A percentile compares a stretch with the other conserved stretches of the same genome.
Conservation (phyloP, 1,140 invertebrate species). For the Drosophila asahinai region DNA sequence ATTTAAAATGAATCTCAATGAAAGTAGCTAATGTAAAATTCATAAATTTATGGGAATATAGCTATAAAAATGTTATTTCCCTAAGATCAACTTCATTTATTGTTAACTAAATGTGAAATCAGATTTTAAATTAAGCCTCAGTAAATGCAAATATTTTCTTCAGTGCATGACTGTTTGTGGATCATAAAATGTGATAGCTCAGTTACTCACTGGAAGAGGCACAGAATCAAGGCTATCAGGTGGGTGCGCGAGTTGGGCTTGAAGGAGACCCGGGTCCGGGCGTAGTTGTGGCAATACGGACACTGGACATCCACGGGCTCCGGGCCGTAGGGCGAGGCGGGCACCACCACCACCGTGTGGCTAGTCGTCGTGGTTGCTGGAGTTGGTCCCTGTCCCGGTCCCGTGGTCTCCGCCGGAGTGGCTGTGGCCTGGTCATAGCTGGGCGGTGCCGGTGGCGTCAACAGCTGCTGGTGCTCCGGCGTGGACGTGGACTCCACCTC, state of each 20-base stretch:
- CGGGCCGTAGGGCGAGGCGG: constrained; percentile 83
- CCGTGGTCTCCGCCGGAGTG: constrained; percentile 53
- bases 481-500: constrained; percentile 9
- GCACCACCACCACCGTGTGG: constrained; percentile 72
- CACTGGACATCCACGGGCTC: constrained; percentile 85
- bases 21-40: neutral
- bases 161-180: neutral
- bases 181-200: neutral
- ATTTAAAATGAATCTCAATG: too few species aligned
- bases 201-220: constrained; percentile 86
- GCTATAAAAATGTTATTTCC: neutral
- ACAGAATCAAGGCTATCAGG: constrained; percentile 87
- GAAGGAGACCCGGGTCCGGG: constrained; percentile 86
- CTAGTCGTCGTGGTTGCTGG: neutral
- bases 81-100: neutral
- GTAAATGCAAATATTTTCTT: neutral
- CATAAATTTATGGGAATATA: neutral
- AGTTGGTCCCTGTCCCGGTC: constrained; percentile 1
- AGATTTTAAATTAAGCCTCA: too few species aligned
- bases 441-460: constrained; percentile 57
- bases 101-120: neutral
- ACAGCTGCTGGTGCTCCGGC: constrained; percentile 51
- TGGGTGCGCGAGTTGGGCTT: constrained; percentile 87
- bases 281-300: constrained; percentile 86
- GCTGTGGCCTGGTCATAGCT: constrained; percentile 70